A percentile compares a stretch with the other conserved stretches of the same genome.
phyloP scores from a whole-genome alignment of 2,888 invertebrate genomes.

The Geotrupes spiniger region DNA sequence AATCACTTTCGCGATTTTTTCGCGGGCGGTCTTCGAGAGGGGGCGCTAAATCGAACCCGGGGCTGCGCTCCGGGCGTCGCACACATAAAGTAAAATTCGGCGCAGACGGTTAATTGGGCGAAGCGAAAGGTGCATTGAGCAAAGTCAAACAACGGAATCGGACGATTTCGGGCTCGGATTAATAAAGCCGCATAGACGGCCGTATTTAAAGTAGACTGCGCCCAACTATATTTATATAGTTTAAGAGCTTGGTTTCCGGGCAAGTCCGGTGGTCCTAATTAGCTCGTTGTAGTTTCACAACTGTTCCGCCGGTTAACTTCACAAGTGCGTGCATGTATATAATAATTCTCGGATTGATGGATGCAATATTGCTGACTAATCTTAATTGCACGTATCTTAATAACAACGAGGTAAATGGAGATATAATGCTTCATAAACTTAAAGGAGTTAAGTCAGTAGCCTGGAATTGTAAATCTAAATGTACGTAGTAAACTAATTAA shows the following conservation, averaged over 20 bases:
- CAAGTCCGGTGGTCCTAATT: conserved; percentile 20
- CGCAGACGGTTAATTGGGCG: too few relatives aligned
- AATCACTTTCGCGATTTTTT: conserved; percentile 63
- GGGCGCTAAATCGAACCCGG: too few relatives aligned
- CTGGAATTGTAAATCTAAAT: too few relatives aligned
- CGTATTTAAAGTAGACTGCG: conserved; percentile 11
- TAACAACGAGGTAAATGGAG: background rate
- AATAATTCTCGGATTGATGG: conserved; percentile 15
- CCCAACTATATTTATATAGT: conserved; percentile 20
- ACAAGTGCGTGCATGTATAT: conserved; percentile 8
- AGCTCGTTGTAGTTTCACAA: conserved; percentile 20
- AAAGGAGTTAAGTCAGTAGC: too few relatives aligned
- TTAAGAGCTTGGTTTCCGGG: conserved; percentile 15
- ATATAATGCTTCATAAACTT: too few relatives aligned
- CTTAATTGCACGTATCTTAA: conserved; percentile 11
- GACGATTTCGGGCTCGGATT: conserved; percentile 18
- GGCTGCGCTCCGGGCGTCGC: too few relatives aligned
- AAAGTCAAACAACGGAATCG: conserved; percentile 24
- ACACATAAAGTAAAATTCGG: too few relatives aligned
- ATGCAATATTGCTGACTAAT: conserved; percentile 16
- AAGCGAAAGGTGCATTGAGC: too few relatives aligned
- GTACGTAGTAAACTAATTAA: too few relatives aligned
- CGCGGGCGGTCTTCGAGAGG: conserved; percentile 2
- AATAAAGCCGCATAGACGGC: conserved; percentile 23
- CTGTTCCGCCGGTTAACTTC: conserved; percentile 16